Conservation (phyloP, 2,797 vertebrate species). For the Cheirogaleus major region DNA sequence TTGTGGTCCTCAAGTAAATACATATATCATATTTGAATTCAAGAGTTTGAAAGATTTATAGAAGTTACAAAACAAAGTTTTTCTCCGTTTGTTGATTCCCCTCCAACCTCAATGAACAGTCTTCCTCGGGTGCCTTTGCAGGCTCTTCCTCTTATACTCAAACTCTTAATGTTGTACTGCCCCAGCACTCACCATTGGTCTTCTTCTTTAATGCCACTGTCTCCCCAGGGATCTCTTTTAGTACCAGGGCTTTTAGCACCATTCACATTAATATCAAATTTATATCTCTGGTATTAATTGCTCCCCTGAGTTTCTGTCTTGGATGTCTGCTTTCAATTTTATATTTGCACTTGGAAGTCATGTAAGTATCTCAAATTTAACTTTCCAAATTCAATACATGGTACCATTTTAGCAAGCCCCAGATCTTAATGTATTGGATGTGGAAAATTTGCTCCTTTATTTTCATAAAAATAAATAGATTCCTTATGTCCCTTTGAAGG, state of each 20-base stretch:
- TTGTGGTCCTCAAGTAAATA: slow-evolving; percentile 33
- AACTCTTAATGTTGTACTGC: background rate
- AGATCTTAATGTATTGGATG: background rate
- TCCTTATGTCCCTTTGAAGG: background rate
- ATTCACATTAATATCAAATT: background rate
- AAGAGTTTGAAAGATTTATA: background rate
- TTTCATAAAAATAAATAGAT: slow-evolving; percentile 17
- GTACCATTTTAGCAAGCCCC: background rate
- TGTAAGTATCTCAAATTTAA: background rate
- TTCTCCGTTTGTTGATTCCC: background rate
- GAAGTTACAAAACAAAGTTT: background rate
- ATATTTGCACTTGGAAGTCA: background rate
- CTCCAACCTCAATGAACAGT: background rate
- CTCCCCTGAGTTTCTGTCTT: background rate
- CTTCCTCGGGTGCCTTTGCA: background rate
- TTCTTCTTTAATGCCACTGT: background rate
- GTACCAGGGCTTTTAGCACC: no score
- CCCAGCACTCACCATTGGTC: accelerated
- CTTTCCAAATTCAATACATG: background rate
- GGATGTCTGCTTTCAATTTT: background rate
- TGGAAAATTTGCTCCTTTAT: background rate
- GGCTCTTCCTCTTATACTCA: background rate
- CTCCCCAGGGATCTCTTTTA: background rate
- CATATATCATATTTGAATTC: background rate
- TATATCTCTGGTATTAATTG: background rate